Conservation (phyloP, 1,140 invertebrate genomes). For the Scaptodrosophila lebanonensis region DNA sequence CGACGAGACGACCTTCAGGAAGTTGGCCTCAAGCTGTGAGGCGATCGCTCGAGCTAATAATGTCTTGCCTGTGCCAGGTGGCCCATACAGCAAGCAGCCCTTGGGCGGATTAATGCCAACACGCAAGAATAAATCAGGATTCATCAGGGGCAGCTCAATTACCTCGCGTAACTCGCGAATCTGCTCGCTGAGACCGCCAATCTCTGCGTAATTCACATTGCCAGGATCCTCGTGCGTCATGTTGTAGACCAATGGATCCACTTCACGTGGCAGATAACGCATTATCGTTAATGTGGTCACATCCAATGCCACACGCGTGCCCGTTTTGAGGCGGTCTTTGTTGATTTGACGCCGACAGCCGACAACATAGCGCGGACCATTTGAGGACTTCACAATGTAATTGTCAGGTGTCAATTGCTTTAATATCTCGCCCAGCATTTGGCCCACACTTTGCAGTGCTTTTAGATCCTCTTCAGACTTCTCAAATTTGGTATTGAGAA, state of each 20-base stretch:
- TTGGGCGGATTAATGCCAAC: conserved; percentile 99
- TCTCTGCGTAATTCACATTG: conserved; percentile 53
- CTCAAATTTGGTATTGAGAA: conserved; percentile 97
- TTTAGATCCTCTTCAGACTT: conserved; percentile 99
- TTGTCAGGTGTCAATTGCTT: conserved; percentile 99
- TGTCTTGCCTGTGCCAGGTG: conserved; percentile 98
- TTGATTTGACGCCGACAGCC: conserved; percentile 55
- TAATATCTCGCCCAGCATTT: conserved; percentile 99
- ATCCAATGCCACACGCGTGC: conserved; percentile 52
- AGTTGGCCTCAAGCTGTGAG: conserved; percentile 98
- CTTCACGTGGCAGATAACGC: conserved; percentile 52
- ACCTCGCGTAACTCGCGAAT: conserved; percentile 60
- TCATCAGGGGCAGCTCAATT: conserved; percentile 52
- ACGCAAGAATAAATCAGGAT: conserved; percentile 97
- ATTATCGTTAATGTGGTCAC: conserved; percentile 59
- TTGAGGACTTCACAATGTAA: conserved; percentile 77
- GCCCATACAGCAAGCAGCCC: conserved; percentile 98
- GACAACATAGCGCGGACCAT: conserved; percentile 54
- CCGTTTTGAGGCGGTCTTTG: conserved; percentile 43
- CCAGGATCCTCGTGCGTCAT: conserved; percentile 59
- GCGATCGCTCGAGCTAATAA: conserved; percentile 95
- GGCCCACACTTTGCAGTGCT: conserved; percentile 98
- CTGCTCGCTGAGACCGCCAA: conserved; percentile 54
- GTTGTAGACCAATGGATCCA: conserved; percentile 62
- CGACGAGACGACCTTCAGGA: conserved; percentile 99